These are phyloP conservation scores for Diachasma alloeum DNA, from an alignment of 1,140 invertebrate species.

Conservation along the genomic window DNA sequence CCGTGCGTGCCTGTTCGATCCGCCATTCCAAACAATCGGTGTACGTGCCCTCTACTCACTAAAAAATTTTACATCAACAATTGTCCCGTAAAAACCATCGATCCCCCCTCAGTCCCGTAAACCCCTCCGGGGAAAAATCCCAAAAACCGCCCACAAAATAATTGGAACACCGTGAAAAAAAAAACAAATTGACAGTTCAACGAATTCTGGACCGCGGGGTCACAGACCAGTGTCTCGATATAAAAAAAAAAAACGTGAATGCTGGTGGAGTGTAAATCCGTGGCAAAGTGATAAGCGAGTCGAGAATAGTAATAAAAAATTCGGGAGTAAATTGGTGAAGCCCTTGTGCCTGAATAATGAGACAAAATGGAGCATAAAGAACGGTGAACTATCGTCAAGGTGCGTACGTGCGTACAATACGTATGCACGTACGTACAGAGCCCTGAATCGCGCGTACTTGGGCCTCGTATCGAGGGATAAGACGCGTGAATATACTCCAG, in stretches of 20 bases:
- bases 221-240: too few species aligned
- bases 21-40: conserved; percentile 75
- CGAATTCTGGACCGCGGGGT: too few species aligned
- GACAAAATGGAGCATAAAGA: conserved; percentile 21
- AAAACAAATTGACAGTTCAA: too few species aligned
- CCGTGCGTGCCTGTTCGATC: conserved; percentile 69
- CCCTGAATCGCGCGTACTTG: not conserved
- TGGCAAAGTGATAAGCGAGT: too few species aligned
- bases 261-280: too few species aligned
- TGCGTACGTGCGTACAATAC: conserved; percentile 30
- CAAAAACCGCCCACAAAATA: too few species aligned
- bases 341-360: not conserved
- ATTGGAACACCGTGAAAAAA: too few species aligned
- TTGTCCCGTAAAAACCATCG: too few species aligned
- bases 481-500: not conserved
- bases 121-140: too few species aligned
- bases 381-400: conserved; percentile 27
- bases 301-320: too few species aligned
- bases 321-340: not conserved
- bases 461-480: not conserved
- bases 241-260: too few species aligned
- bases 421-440: conserved; percentile 7
- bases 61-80: not conserved
- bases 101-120: too few species aligned
- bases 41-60: conserved; percentile 52